phyloP scores from a whole-genome alignment of 2,113 vertebrate genomes.

The Tonatia bakeri region DNA sequence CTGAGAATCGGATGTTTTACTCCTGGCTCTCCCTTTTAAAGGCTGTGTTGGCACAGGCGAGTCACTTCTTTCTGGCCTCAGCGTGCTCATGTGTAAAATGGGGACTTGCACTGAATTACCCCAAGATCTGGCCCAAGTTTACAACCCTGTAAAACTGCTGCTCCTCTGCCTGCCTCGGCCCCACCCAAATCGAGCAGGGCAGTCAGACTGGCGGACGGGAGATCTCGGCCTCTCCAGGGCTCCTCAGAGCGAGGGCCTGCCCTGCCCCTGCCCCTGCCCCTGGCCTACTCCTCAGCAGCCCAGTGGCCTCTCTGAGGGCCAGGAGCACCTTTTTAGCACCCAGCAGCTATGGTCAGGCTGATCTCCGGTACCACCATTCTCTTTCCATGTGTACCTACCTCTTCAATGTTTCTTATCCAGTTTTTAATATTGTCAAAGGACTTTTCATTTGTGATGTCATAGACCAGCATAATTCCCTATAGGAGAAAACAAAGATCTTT shows the following conservation, averaged over 20 bases:
- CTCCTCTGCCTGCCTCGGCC: not conserved
- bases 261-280: not conserved
- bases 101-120: not conserved
- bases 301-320: not conserved
- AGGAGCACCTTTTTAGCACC: not conserved
- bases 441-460: constrained; percentile 98
- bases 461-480: constrained; percentile 98
- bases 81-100: not conserved
- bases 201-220: not conserved
- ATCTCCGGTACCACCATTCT: not conserved
- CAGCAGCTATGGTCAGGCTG: not conserved
- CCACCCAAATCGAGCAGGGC: not conserved
- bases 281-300: not conserved
- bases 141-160: not conserved
- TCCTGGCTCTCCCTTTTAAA: not conserved
- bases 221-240: fast-evolving
- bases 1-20: not conserved
- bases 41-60: not conserved
- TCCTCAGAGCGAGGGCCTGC: not conserved
- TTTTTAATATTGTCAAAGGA: constrained; percentile 99
- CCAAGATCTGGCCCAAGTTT: not conserved
- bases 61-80: not conserved
- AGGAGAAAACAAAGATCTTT: constrained; percentile 47
- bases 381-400: constrained; percentile 88
- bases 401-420: constrained; percentile 99